These are phyloP conservation scores for Stictocephala bisonia DNA, from an alignment of 2,888 invertebrate species.

Conservation along the genomic window DNA sequence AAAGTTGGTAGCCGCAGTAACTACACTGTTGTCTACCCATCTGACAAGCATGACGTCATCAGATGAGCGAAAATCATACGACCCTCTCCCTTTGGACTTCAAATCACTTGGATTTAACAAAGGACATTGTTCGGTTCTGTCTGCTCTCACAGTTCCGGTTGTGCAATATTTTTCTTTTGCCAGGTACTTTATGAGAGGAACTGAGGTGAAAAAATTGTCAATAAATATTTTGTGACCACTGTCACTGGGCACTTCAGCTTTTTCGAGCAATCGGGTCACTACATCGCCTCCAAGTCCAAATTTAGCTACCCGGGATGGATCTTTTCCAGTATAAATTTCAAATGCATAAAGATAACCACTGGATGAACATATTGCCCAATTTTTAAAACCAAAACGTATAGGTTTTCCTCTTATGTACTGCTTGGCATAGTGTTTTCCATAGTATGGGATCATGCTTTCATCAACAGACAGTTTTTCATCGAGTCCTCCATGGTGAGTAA, in stretches of 20 bases:
- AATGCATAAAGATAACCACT: slow-evolving; percentile 33
- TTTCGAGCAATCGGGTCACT: too few species aligned
- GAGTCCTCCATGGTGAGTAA: slow-evolving; percentile 2
- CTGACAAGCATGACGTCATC: slow-evolving; percentile 26
- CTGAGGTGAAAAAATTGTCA: slow-evolving; percentile 35
- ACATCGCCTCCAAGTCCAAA: slow-evolving; percentile 34
- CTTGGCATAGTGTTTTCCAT: slow-evolving; percentile 42
- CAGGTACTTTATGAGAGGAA: slow-evolving; percentile 3
- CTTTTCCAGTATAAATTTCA: slow-evolving; percentile 38
- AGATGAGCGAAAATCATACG: slow-evolving; percentile 15
- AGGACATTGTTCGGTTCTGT: slow-evolving; percentile 24
- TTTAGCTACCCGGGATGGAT: background rate
- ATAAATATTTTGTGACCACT: slow-evolving; percentile 39
- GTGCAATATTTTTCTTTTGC: too few species aligned
- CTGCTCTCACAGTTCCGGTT: slow-evolving; percentile 12
- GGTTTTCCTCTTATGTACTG: slow-evolving; percentile 40
- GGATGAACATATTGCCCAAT: slow-evolving; percentile 44
- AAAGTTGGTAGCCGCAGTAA: slow-evolving; percentile 33
- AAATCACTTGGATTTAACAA: slow-evolving; percentile 21
- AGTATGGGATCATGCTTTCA: slow-evolving; percentile 45
- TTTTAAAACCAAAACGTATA: slow-evolving; percentile 42
- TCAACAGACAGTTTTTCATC: too few species aligned
- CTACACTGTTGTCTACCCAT: slow-evolving; percentile 25
- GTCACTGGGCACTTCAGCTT: slow-evolving; percentile 28
- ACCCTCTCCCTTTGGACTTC: too few species aligned